phyloP scores from a whole-genome alignment of 2,888 invertebrate species.

The Eretmocerus hayati region DNA sequence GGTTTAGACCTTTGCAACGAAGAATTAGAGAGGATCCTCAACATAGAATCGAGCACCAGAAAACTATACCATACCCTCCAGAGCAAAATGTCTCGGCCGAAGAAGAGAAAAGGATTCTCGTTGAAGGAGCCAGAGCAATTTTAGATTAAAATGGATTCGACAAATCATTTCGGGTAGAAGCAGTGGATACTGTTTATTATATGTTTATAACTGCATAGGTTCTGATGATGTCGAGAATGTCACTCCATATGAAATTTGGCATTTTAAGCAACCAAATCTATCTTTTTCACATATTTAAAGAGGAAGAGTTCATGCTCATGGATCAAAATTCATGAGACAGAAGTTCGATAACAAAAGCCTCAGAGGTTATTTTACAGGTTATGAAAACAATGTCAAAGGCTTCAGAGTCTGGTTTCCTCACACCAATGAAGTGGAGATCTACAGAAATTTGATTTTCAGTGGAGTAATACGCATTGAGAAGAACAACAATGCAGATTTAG shows the following conservation, averaged over 20 bases:
- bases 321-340: not conserved
- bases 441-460: too few relatives aligned
- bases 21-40: slow-evolving; percentile 7
- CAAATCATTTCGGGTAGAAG: slow-evolving; percentile 25
- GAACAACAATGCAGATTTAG: too few relatives aligned
- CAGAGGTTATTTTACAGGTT: not conserved
- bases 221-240: not conserved
- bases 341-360: not conserved
- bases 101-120: slow-evolving; percentile 19
- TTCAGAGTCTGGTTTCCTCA: not conserved
- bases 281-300: not conserved
- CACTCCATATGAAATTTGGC: not conserved
- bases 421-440: too few relatives aligned
- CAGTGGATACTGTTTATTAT: slow-evolving; percentile 23
- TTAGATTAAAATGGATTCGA: slow-evolving; percentile 2
- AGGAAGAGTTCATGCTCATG: not conserved
- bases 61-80: slow-evolving; percentile 21
- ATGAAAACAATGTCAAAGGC: not conserved
- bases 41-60: slow-evolving; percentile 10
- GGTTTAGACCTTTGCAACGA: slow-evolving; percentile 13
- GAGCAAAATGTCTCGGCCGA: slow-evolving; percentile 21
- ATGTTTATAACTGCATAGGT: slow-evolving; percentile 4
- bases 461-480: too few relatives aligned
- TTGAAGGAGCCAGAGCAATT: slow-evolving; percentile 9
- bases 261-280: not conserved